A percentile compares a stretch with the other conserved stretches of the same genome.
phyloP scores from a whole-genome alignment of 1,140 invertebrate genomes.

The Cataglyphis hispanica region DNA sequence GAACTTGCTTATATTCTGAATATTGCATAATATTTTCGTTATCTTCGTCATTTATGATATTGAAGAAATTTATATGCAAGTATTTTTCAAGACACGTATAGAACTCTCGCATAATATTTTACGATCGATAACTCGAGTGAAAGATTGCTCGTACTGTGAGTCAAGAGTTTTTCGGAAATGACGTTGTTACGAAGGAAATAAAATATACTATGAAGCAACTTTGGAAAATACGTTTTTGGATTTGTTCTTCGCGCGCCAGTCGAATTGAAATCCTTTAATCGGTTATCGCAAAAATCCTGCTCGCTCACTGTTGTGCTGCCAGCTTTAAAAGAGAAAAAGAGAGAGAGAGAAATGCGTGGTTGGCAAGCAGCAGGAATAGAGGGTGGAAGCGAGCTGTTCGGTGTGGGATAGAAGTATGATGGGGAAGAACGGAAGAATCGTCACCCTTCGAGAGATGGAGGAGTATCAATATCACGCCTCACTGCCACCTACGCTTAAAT shows the following conservation, averaged over 20 bases:
- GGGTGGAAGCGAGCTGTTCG: neutral
- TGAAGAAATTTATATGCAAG: constrained; percentile 33
- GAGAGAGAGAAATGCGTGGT: constrained; percentile 46
- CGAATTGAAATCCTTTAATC: constrained; percentile 72
- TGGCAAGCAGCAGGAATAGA: constrained; percentile 29
- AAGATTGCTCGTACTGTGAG: constrained; percentile 31
- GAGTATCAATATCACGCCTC: constrained; percentile 83
- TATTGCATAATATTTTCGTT: constrained; percentile 7
- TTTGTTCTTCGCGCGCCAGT: constrained; percentile 67
- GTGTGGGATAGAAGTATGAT: constrained; percentile 48
- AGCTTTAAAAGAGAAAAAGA: constrained; percentile 60
- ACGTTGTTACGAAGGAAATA: constrained; percentile 39
- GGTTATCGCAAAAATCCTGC: constrained; percentile 81
- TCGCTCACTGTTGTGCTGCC: constrained; percentile 69
- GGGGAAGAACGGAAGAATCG: constrained; percentile 70
- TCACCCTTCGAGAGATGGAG: constrained; percentile 79
- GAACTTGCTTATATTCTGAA: constrained; percentile 2
- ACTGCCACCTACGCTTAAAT: constrained; percentile 75
- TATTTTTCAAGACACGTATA: constrained; percentile 38
- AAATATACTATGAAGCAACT: constrained; percentile 55
- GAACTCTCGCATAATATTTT: constrained; percentile 25
- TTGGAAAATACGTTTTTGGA: constrained; percentile 60
- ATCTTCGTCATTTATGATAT: constrained; percentile 40
- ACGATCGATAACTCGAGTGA: constrained; percentile 52
- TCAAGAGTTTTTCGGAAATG: constrained; percentile 36